Evolutionary conservation across 2,113 vertebrate genomes (phyloP).

Genomic region (Antigone vipio): DNA sequence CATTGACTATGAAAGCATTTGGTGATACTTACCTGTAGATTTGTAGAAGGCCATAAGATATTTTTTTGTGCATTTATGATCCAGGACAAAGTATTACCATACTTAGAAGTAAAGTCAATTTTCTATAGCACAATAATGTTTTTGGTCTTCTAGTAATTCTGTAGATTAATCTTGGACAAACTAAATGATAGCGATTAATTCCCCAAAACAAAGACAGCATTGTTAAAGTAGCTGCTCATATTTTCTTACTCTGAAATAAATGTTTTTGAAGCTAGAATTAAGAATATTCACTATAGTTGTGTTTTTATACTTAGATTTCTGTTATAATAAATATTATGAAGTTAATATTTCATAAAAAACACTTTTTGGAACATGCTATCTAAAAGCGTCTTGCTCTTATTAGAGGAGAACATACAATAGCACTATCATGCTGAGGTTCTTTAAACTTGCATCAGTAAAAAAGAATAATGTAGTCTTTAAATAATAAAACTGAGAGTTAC

Average conservation of each 20-base stretch:
- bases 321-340: background rate
- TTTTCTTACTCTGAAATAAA: background rate
- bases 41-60: background rate
- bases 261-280: background rate
- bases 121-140: background rate
- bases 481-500: conserved; percentile 64
- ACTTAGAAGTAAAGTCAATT: background rate
- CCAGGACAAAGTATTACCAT: background rate
- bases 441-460: background rate
- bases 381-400: background rate
- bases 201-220: background rate
- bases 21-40: background rate
- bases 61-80: background rate
- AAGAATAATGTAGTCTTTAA: background rate
- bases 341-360: background rate
- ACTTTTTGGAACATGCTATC: background rate
- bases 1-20: background rate
- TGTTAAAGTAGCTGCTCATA: background rate
- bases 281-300: background rate
- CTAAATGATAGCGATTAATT: background rate
- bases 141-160: background rate
- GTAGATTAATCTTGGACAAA: background rate
- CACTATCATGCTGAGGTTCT: background rate
- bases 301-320: background rate
- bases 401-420: background rate